Evolutionary conservation across 2,888 invertebrate species (phyloP).

Genomic region (Trissolcus brochymenae): DNA sequence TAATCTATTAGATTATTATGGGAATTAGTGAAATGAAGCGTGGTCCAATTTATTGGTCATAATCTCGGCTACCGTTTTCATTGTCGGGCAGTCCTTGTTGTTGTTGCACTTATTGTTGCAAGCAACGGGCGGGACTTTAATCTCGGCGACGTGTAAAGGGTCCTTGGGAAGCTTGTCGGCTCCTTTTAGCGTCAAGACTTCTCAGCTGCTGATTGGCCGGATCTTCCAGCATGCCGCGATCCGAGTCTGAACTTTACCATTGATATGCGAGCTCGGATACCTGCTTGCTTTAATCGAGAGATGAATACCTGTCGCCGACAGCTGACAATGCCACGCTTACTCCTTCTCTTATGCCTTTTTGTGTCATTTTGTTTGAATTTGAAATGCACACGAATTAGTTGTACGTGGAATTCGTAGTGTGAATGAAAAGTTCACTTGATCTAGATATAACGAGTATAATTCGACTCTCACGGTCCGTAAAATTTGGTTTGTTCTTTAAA

Average conservation of each 20-base stretch:
- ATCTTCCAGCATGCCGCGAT: constrained; percentile 44
- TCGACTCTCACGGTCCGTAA: background rate
- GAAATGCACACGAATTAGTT: background rate
- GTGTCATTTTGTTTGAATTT: constrained; percentile 21
- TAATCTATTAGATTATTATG: constrained; percentile 76
- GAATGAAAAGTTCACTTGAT: background rate
- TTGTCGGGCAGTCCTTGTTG: constrained; percentile 64
- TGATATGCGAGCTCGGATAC: constrained; percentile 61
- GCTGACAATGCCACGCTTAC: constrained; percentile 60
- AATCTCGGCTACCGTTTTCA: constrained; percentile 68
- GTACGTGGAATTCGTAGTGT: background rate
- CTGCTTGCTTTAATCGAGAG: constrained; percentile 70
- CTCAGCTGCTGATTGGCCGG: constrained; percentile 48
- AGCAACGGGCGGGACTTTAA: constrained; percentile 67
- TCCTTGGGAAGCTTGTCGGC: constrained; percentile 66
- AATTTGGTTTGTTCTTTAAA: background rate
- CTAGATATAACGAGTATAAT: background rate
- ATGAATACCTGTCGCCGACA: constrained; percentile 60
- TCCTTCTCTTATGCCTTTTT: constrained; percentile 44
- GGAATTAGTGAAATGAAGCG: constrained; percentile 76
- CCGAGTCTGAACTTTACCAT: constrained; percentile 58
- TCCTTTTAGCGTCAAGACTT: constrained; percentile 66
- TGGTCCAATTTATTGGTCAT: constrained; percentile 75
- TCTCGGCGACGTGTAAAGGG: constrained; percentile 63
- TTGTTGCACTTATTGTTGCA: constrained; percentile 63